Evolutionary conservation across 2,797 vertebrate genomes (phyloP).

Genomic region (Podarcis siculus): DNA sequence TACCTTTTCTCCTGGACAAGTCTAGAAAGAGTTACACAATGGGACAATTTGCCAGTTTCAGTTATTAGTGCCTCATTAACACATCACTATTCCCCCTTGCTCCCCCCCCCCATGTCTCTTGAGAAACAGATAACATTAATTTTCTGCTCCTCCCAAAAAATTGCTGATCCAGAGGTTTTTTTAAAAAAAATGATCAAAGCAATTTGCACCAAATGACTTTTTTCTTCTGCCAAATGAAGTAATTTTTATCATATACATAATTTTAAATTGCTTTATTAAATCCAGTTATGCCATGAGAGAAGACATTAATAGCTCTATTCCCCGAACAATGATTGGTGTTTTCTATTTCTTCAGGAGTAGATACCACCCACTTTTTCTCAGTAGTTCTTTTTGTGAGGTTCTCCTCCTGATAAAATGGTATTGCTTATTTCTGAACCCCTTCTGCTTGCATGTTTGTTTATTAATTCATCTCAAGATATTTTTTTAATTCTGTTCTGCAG

Average conservation of each 20-base stretch:
- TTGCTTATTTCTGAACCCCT: conserved; percentile 33
- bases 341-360: background rate
- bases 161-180: background rate
- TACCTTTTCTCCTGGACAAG: conserved; percentile 14
- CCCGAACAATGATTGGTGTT: conserved; percentile 6
- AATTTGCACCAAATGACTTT: conserved; percentile 11
- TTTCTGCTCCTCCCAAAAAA: background rate
- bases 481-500: too few species aligned
- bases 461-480: too few species aligned
- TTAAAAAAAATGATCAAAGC: conserved; percentile 2
- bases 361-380: conserved; percentile 12
- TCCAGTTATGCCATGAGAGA: conserved; percentile 7
- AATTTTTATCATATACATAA: conserved; percentile 20
- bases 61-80: conserved; percentile 6
- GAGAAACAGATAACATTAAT: background rate
- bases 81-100: background rate
- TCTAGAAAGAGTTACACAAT: background rate
- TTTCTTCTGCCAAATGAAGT: conserved; percentile 6
- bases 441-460: background rate
- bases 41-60: conserved; percentile 18
- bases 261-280: conserved; percentile 22
- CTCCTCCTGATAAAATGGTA: conserved; percentile 10
- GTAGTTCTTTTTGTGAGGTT: background rate
- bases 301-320: conserved; percentile 15
- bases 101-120: background rate